Percentiles rank a stretch among this genome's conserved stretches.
Conservation (phyloP, 2,797 vertebrate species). For the Rhinoraja longicauda region DNA sequence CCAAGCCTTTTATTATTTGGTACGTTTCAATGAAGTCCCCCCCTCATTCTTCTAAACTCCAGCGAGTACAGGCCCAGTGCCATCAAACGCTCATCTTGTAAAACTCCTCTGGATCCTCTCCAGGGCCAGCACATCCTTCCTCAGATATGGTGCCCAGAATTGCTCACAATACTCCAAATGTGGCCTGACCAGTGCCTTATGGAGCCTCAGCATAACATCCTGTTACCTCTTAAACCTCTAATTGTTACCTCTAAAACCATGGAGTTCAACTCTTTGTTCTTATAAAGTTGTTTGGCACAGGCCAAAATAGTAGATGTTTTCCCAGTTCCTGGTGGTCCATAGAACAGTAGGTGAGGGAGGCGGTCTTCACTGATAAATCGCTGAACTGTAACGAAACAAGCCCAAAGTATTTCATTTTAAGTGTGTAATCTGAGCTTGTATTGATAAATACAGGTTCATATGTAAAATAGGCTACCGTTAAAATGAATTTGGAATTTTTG, state of each 20-base stretch:
- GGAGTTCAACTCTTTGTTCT: constrained; percentile 80
- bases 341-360: constrained; percentile 85
- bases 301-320: constrained; percentile 95
- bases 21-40: too few relatives aligned
- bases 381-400: constrained; percentile 65
- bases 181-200: too few relatives aligned
- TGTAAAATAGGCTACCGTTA: background rate
- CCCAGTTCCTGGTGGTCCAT: constrained; percentile 92
- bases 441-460: background rate
- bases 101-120: too few relatives aligned
- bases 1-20: too few relatives aligned
- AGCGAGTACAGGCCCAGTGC: too few relatives aligned
- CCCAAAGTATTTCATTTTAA: background rate
- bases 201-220: too few relatives aligned
- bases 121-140: too few relatives aligned
- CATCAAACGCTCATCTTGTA: too few relatives aligned
- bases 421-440: background rate
- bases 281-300: constrained; percentile 84
- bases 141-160: too few relatives aligned
- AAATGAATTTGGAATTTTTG: background rate
- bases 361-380: constrained; percentile 86
- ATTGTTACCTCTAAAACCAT: constrained; percentile 86
- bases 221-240: too few relatives aligned
- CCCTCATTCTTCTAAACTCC: too few relatives aligned
- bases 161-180: too few relatives aligned